Percentiles rank a stretch among this genome's conserved stretches.
Conservation (phyloP, 2,113 vertebrate species). For the Lepus timidus region DNA sequence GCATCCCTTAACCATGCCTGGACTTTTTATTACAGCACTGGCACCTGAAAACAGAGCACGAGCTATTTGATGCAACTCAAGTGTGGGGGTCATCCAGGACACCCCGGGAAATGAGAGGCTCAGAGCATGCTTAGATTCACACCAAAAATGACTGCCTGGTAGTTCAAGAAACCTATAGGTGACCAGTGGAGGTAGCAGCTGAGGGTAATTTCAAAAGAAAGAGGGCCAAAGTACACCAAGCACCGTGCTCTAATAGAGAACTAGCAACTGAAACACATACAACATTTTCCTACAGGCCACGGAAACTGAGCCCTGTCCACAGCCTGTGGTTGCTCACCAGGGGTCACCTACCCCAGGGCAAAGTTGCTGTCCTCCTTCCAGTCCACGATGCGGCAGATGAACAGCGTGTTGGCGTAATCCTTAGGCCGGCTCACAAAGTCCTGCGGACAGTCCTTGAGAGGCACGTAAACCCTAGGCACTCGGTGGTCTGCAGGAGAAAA, state of each 20-base stretch:
- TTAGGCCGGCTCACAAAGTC: slow-evolving; percentile 91
- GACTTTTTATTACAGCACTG: background rate
- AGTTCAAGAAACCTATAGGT: background rate
- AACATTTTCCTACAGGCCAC: background rate
- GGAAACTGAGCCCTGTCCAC: background rate
- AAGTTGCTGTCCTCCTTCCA: slow-evolving; percentile 96
- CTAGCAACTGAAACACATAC: background rate
- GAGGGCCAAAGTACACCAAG: background rate
- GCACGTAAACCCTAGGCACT: slow-evolving; percentile 94
- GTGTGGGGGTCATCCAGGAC: background rate
- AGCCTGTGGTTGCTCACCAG: background rate
- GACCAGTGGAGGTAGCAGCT: background rate
- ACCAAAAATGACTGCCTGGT: background rate
- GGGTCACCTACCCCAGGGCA: slow-evolving; percentile 93
- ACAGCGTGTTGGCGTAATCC: slow-evolving; percentile 92
- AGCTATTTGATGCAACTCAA: background rate
- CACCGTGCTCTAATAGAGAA: slow-evolving; percentile 16
- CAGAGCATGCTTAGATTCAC: slow-evolving; percentile 22
- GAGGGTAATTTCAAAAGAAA: slow-evolving; percentile 16
- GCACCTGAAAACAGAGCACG: background rate
- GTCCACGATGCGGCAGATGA: slow-evolving; percentile 95
- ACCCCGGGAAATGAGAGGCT: background rate
- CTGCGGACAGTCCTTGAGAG: slow-evolving; percentile 93
- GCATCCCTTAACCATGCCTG: background rate
- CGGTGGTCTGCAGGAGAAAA: slow-evolving; percentile 98